Evolutionary conservation across 2,797 vertebrate genomes (phyloP).

Genomic region (Falco novaeseelandiae): DNA sequence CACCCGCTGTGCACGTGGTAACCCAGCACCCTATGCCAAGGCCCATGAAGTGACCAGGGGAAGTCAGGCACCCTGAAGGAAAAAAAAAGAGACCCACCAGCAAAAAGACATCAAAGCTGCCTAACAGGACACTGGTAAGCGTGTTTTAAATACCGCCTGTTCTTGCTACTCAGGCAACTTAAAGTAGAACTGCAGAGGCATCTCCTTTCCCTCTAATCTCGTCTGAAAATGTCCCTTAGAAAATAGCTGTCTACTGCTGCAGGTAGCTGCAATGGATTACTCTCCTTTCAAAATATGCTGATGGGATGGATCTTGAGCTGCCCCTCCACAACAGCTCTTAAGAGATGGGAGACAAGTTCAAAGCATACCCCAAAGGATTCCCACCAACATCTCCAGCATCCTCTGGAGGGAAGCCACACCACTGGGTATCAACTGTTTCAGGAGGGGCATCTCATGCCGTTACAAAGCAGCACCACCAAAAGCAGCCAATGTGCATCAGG

Average conservation of each 20-base stretch:
- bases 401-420: not conserved
- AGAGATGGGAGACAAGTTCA: not conserved
- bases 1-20: accelerated
- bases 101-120: not conserved
- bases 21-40: not conserved
- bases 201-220: not conserved
- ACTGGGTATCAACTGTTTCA: not conserved
- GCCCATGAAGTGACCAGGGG: accelerated
- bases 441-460: not conserved
- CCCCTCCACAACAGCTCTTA: not conserved
- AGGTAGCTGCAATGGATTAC: not conserved
- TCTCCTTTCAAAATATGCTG: not conserved
- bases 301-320: not conserved
- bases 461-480: not conserved
- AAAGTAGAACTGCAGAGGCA: not conserved
- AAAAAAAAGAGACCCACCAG: not conserved
- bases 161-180: not conserved
- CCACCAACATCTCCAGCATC: not conserved
- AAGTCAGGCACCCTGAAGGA: not conserved
- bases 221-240: not conserved
- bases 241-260: not conserved
- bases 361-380: not conserved
- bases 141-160: not conserved
- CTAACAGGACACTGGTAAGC: not conserved
- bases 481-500: not conserved